A percentile compares a stretch with the other conserved stretches of the same genome.
Evolutionary conservation across 2,888 invertebrate genomes (phyloP).

Genomic region (Rhaphigaster nebulosa): DNA sequence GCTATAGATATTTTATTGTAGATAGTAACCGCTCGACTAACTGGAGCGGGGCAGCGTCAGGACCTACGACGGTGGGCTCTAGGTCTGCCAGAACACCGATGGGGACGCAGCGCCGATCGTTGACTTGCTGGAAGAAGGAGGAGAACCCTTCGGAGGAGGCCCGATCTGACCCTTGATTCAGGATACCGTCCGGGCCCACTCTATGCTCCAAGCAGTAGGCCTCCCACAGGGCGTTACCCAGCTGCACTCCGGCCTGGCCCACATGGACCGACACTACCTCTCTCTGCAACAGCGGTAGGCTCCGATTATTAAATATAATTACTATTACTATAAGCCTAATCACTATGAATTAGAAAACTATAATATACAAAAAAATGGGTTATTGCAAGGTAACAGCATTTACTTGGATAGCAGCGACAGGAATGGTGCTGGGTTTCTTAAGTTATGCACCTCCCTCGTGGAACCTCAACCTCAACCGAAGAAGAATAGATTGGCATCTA

Average conservation of each 20-base stretch:
- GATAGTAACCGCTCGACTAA: slow-evolving; percentile 36
- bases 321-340: neutral
- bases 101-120: slow-evolving; percentile 67
- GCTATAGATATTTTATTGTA: neutral
- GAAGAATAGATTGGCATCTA: too few species aligned
- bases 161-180: neutral
- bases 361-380: too few species aligned
- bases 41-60: slow-evolving; percentile 10
- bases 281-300: slow-evolving; percentile 25
- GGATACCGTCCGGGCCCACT: neutral
- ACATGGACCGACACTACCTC: slow-evolving; percentile 61
- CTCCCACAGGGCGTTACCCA: slow-evolving; percentile 58
- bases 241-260: slow-evolving; percentile 61
- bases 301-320: neutral
- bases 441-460: too few species aligned
- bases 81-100: slow-evolving; percentile 64
- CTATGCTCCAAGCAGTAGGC: slow-evolving; percentile 53
- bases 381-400: too few species aligned
- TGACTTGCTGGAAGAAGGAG: slow-evolving; percentile 70
- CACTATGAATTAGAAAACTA: neutral
- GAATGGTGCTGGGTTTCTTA: too few species aligned
- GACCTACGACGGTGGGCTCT: slow-evolving; percentile 65
- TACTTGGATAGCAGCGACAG: too few species aligned
- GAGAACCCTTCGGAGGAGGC: slow-evolving; percentile 69
- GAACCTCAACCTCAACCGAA: too few species aligned